Evolutionary conservation across 2,797 vertebrate genomes (phyloP).

Genomic region (Champsocephalus esox): DNA sequence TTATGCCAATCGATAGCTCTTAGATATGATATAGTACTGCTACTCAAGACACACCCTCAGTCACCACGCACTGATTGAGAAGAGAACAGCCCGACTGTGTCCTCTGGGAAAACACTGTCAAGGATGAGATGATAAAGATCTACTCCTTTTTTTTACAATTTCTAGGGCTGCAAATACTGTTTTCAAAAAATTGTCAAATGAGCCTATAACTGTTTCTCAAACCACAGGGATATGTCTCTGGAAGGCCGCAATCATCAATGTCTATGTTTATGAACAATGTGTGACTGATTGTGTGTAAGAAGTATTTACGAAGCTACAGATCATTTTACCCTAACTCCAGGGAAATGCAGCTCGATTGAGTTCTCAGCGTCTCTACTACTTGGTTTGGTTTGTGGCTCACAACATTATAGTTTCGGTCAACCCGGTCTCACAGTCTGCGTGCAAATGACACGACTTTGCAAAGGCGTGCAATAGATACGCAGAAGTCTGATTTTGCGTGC

Average conservation of each 20-base stretch:
- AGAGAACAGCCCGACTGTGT: slow-evolving; percentile 46
- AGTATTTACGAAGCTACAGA: neutral
- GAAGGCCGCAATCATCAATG: neutral
- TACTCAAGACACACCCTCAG: slow-evolving; percentile 75
- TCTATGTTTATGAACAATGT: neutral
- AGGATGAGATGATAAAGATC: slow-evolving; percentile 24
- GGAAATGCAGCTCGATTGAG: neutral
- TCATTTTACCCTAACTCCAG: too few relatives aligned
- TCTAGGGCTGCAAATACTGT: neutral
- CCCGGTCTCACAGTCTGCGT: too few relatives aligned
- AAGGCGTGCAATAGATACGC: too few relatives aligned
- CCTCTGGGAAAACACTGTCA: slow-evolving; percentile 36
- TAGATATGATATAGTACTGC: slow-evolving; percentile 86
- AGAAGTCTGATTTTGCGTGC: too few relatives aligned
- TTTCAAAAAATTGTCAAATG: neutral
- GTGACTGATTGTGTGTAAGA: neutral
- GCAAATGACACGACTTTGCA: too few relatives aligned
- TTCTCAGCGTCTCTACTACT: neutral
- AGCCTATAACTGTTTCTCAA: neutral
- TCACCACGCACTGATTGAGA: slow-evolving; percentile 65
- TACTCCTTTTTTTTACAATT: neutral
- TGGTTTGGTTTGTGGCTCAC: neutral
- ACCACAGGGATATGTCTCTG: neutral
- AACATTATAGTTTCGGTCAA: neutral
- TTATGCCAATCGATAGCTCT: slow-evolving; percentile 90